Evolutionary conservation across 1,140 invertebrate species (phyloP).

Genomic region (Hylaeus volcanicus): DNA sequence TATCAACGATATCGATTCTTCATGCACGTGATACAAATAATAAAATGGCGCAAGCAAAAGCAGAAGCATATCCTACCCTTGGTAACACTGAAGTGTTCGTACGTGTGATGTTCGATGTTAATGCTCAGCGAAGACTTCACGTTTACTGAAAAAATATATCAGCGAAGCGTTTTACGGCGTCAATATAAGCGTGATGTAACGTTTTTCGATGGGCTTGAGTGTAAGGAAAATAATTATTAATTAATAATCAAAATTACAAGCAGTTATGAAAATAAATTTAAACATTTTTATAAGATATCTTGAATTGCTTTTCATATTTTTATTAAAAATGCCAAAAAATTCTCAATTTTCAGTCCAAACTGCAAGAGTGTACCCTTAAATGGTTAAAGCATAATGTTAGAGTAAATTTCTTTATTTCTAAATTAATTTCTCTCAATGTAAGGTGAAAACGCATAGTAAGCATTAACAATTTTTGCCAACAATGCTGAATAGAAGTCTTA

Average conservation of each 20-base stretch:
- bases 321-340: too few relatives aligned
- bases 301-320: too few relatives aligned
- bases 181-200: constrained; percentile 25
- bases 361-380: too few relatives aligned
- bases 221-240: neutral
- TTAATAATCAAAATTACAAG: neutral
- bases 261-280: neutral
- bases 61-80: constrained; percentile 53
- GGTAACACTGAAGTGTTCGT: constrained; percentile 35
- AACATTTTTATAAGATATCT: neutral
- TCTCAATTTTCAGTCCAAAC: too few relatives aligned
- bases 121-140: constrained; percentile 41
- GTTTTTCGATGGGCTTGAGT: neutral
- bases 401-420: too few relatives aligned
- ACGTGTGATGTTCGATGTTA: constrained; percentile 51
- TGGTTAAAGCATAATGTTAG: too few relatives aligned
- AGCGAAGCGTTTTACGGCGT: constrained; percentile 40
- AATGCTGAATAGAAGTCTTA: constrained; percentile 71
- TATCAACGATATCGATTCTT: neutral
- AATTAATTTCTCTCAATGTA: neutral
- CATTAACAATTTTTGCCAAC: neutral
- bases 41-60: constrained; percentile 36
- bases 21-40: neutral
- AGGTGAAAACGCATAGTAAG: neutral
- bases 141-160: constrained; percentile 60